phyloP scores from a whole-genome alignment of 53 echinoderm and acorn worm species.

The Mesocentrotus franciscanus region DNA sequence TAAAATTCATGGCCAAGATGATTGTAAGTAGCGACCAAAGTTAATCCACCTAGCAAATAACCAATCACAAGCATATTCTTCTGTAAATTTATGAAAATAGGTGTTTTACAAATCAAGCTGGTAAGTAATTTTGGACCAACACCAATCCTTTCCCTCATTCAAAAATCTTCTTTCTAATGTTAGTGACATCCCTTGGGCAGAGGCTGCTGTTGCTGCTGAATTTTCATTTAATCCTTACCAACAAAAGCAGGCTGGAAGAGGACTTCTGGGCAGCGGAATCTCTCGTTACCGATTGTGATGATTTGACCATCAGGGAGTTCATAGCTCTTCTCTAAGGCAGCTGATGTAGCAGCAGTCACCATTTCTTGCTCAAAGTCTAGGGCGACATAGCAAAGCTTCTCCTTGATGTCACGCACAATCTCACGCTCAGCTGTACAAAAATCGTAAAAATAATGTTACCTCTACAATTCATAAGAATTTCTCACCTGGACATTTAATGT shows the following conservation, averaged over 20 bases:
- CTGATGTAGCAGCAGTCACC: slow-evolving; percentile 72
- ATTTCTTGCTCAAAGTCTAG: slow-evolving; percentile 79
- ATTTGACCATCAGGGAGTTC: slow-evolving; percentile 78
- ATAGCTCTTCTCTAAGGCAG: slow-evolving; percentile 67
- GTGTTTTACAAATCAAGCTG: too few relatives aligned
- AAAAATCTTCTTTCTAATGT: too few relatives aligned
- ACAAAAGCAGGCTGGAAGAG: slow-evolving; percentile 68
- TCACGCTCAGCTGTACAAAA: slow-evolving; percentile 79
- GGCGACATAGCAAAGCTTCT: slow-evolving; percentile 76
- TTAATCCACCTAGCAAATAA: too few relatives aligned
- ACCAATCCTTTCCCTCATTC: too few relatives aligned
- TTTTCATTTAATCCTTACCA: slow-evolving; percentile 23
- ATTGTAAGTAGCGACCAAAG: too few relatives aligned
- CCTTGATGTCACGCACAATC: slow-evolving; percentile 79
- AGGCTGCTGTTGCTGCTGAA: not conserved
- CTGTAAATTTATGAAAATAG: too few relatives aligned
- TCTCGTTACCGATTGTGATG: slow-evolving; percentile 76
- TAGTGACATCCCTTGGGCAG: too few relatives aligned
- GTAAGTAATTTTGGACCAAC: too few relatives aligned
- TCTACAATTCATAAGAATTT: not conserved
- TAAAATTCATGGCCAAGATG: too few relatives aligned
- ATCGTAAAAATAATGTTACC: not conserved
- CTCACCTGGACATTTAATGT: not conserved
- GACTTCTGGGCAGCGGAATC: slow-evolving; percentile 72
- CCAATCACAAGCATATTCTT: too few relatives aligned